These are phyloP conservation scores for Tympanuchus pallidicinctus DNA, from an alignment of 2,113 vertebrate genomes.

Conservation along the genomic window DNA sequence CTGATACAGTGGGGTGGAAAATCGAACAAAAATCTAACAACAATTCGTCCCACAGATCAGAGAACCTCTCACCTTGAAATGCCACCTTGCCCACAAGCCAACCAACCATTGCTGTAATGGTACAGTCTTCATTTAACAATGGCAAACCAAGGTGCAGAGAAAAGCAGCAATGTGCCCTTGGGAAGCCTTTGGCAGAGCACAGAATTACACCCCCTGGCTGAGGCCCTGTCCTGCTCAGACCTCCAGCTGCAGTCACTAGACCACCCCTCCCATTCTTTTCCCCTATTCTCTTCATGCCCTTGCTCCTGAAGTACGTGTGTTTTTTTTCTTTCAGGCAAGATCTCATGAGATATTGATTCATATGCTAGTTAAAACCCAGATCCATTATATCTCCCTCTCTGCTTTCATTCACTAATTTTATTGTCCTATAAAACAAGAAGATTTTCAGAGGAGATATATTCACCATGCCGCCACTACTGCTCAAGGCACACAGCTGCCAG, in stretches of 20 bases:
- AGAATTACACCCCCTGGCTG: background rate
- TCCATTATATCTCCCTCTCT: conserved; percentile 42
- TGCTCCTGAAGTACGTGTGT: background rate
- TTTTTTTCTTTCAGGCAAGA: conserved; percentile 6
- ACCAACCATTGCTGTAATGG: background rate
- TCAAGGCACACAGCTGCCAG: conserved; percentile 5
- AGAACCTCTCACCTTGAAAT: background rate
- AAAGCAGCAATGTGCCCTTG: background rate
- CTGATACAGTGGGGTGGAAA: background rate
- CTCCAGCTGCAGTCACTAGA: background rate
- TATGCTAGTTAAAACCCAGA: conserved; percentile 35
- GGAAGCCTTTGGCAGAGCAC: background rate
- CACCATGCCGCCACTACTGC: background rate
- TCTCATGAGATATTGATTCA: conserved; percentile 29
- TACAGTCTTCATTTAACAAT: background rate
- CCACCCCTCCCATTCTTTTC: background rate
- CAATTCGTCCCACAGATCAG: background rate
- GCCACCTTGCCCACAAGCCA: background rate
- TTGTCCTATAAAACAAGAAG: conserved; percentile 47
- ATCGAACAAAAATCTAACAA: too few species aligned
- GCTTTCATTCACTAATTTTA: conserved; percentile 63
- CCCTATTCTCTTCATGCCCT: background rate
- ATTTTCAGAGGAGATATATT: conserved; percentile 25
- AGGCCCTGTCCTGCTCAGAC: background rate
- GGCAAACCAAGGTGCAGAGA: background rate